Conservation (phyloP, 2,797 vertebrate species). For the Silurus lanzhouensis region DNA sequence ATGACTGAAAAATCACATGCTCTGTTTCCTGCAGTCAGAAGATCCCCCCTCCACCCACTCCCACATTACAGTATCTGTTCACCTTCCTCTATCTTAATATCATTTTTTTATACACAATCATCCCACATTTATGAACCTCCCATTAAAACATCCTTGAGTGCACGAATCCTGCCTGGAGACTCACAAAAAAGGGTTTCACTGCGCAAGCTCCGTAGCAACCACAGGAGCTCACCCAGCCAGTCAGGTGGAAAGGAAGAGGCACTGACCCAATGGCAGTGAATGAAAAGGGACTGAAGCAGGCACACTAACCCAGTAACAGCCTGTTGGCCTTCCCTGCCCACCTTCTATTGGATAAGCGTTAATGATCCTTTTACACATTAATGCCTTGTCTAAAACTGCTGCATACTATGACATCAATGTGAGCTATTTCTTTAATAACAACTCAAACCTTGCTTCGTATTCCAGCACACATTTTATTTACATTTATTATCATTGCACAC, state of each 20-base stretch:
- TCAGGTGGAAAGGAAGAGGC: constrained; percentile 60
- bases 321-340: constrained; percentile 43
- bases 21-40: constrained; percentile 74
- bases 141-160: constrained; percentile 61
- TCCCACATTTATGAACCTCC: constrained; percentile 45
- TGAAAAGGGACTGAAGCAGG: constrained; percentile 52
- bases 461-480: background rate
- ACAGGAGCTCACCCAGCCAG: constrained; percentile 62
- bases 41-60: constrained; percentile 32
- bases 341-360: constrained; percentile 47
- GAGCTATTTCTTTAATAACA: background rate
- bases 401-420: background rate
- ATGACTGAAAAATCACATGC: constrained; percentile 79
- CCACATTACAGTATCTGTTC: background rate
- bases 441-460: background rate
- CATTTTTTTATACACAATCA: constrained; percentile 22
- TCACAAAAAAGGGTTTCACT: constrained; percentile 61
- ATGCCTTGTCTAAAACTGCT: background rate
- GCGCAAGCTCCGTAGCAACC: constrained; percentile 71
- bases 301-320: constrained; percentile 66
- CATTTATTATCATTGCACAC: background rate
- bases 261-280: constrained; percentile 69
- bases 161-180: constrained; percentile 71
- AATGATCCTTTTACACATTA: constrained; percentile 28
- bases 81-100: constrained; percentile 5